A percentile compares a stretch with the other conserved stretches of the same genome.
These are phyloP conservation scores for Watsonalla cultraria DNA, from an alignment of 2,888 invertebrate genomes.

Conservation along the genomic window DNA sequence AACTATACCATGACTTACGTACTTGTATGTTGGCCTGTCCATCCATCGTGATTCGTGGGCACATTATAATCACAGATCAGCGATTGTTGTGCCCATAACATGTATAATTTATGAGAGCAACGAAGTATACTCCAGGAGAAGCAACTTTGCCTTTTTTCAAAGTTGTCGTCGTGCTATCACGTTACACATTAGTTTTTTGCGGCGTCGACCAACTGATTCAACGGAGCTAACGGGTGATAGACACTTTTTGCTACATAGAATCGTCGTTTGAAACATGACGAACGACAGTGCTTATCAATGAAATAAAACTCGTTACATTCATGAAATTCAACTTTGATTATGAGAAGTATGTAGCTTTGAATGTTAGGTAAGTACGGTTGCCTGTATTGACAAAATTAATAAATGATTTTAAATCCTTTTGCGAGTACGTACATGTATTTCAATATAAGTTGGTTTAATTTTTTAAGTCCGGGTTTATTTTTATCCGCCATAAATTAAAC, in stretches of 20 bases:
- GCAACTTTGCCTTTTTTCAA: constrained; percentile 45
- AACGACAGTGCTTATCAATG: constrained; percentile 21
- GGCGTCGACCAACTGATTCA: constrained; percentile 36
- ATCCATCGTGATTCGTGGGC: constrained; percentile 58
- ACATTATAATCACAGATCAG: constrained; percentile 76
- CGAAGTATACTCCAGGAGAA: constrained; percentile 46
- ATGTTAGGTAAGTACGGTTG: constrained; percentile 5
- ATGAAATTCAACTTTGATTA: constrained; percentile 17
- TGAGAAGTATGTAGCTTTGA: constrained; percentile 18
- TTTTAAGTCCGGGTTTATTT: constrained; percentile 21
- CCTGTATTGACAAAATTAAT: constrained; percentile 16
- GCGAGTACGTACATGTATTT: constrained; percentile 22
- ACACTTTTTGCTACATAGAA: constrained; percentile 36
- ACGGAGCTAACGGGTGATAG: constrained; percentile 36
- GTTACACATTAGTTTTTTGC: constrained; percentile 57
- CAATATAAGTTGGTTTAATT: constrained; percentile 15
- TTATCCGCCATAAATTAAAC: constrained; percentile 30
- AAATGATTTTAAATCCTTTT: constrained; percentile 15
- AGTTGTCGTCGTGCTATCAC: constrained; percentile 36
- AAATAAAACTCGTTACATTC: constrained; percentile 19
- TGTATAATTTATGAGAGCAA: constrained; percentile 72
- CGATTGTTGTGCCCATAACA: constrained; percentile 71
- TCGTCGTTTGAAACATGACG: constrained; percentile 37
- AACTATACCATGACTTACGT: constrained; percentile 41
- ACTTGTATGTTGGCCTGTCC: constrained; percentile 41